Percentiles rank a stretch among this genome's conserved stretches.
These are phyloP conservation scores for Rhinogobio ventralis DNA, from an alignment of 2,797 vertebrate species.

Conservation along the genomic window DNA sequence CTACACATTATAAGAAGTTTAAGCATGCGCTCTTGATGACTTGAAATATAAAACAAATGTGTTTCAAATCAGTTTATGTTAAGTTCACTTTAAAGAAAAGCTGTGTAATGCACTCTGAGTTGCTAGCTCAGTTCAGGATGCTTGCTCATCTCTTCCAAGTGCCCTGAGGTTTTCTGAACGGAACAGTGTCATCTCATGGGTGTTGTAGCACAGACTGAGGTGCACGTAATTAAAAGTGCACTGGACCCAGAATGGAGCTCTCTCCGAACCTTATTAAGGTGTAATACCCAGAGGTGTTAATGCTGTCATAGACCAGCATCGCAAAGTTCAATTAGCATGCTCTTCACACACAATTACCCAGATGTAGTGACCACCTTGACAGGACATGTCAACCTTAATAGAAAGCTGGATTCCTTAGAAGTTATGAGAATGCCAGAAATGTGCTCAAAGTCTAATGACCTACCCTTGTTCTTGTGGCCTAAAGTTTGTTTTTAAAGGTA, in stretches of 20 bases:
- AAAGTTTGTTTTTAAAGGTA: conserved; percentile 11
- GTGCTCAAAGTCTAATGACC: background rate
- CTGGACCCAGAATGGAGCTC: conserved; percentile 65
- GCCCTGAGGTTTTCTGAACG: conserved; percentile 27
- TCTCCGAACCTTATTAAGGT: conserved; percentile 72
- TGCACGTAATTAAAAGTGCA: conserved; percentile 76
- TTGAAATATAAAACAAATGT: background rate
- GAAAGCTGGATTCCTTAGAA: conserved; percentile 6
- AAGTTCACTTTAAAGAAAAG: background rate
- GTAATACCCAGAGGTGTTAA: conserved; percentile 56
- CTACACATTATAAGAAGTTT: background rate
- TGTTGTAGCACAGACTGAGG: conserved; percentile 60
- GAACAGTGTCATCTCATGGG: conserved; percentile 32
- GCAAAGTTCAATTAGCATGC: conserved; percentile 50
- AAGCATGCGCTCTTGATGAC: background rate
- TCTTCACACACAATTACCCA: conserved; percentile 52
- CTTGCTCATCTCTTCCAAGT: conserved; percentile 6
- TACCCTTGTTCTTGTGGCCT: background rate
- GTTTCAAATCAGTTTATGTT: background rate
- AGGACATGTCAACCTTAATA: conserved; percentile 51
- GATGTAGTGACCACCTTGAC: conserved; percentile 45
- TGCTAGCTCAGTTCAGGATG: background rate
- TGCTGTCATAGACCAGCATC: conserved; percentile 48
- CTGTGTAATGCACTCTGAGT: background rate
- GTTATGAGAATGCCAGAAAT: conserved; percentile 21